Percentiles rank a stretch among this genome's conserved stretches.
phyloP scores from a whole-genome alignment of 2,113 vertebrate genomes.

The Accipiter cooperii region DNA sequence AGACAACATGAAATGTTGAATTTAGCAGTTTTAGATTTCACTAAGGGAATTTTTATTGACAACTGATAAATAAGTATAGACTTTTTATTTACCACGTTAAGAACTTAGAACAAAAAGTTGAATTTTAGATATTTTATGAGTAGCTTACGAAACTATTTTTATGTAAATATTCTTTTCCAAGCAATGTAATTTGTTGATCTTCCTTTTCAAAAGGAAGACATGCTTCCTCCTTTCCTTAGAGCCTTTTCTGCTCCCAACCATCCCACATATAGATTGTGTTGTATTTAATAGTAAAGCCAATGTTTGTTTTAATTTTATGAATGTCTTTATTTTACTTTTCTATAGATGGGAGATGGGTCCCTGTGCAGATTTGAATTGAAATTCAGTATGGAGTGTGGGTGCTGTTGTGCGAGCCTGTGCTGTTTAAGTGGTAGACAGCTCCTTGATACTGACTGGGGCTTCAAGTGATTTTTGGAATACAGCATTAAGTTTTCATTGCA shows the following conservation, averaged over 20 bases:
- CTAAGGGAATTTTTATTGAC: neutral
- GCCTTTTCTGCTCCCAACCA: neutral
- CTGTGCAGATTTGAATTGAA: neutral
- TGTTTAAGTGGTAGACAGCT: neutral
- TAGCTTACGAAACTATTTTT: neutral
- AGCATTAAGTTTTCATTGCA: neutral
- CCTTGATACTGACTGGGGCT: neutral
- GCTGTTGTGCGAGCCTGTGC: neutral
- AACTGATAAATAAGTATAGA: neutral
- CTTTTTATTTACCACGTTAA: neutral
- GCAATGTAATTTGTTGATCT: neutral
- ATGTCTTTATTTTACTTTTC: neutral
- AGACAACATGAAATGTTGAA: neutral
- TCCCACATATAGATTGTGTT: neutral
- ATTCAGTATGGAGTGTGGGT: neutral
- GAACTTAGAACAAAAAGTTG: neutral
- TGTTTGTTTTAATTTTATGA: neutral
- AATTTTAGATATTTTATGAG: neutral
- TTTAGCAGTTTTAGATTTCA: neutral
- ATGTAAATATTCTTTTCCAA: neutral
- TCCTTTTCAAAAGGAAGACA: neutral
- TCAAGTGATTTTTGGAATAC: neutral
- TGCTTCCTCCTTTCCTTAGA: neutral
- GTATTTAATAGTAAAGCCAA: neutral
- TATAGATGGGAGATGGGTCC: neutral